Conservation (phyloP, 2,797 vertebrate species). For the Acipenser ruthenus region DNA sequence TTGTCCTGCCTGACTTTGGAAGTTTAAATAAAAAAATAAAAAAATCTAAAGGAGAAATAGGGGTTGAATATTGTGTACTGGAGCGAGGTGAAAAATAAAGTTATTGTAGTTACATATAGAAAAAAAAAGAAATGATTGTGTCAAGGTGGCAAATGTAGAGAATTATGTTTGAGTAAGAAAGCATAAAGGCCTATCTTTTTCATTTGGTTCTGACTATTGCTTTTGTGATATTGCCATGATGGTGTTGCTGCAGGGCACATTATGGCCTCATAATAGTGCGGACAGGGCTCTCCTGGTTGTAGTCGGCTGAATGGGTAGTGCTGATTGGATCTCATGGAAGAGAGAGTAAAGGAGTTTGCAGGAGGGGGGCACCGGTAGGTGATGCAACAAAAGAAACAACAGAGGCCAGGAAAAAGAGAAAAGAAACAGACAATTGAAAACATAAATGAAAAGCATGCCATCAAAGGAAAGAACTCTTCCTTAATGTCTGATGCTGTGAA, state of each 20-base stretch:
- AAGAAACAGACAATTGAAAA: conserved; percentile 1
- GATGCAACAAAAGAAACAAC: conserved; percentile 38
- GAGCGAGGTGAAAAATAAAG: conserved; percentile 57
- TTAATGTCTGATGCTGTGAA: too few species aligned
- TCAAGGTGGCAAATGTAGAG: conserved; percentile 55
- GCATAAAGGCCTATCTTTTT: conserved; percentile 48
- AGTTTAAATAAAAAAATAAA: conserved; percentile 72
- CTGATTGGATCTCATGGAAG: conserved; percentile 53
- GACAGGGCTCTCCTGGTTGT: conserved; percentile 35
- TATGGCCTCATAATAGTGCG: conserved; percentile 43
- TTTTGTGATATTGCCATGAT: conserved; percentile 52
- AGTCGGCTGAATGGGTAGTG: conserved; percentile 43
- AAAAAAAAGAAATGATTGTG: conserved; percentile 46
- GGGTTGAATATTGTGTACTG: conserved; percentile 59
- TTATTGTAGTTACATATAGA: conserved; percentile 50
- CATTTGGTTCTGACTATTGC: conserved; percentile 55
- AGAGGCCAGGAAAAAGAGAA: conserved; percentile 8
- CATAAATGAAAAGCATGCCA: conserved; percentile 18
- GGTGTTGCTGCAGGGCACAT: conserved; percentile 54
- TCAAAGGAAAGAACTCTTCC: conserved; percentile 7
- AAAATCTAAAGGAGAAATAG: conserved; percentile 55
- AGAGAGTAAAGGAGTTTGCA: conserved; percentile 55
- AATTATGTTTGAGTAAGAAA: conserved; percentile 55
- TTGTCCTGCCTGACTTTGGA: conserved; percentile 98
- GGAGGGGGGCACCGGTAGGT: conserved; percentile 42